Evolutionary conservation across 2,113 vertebrate species (phyloP).

Genomic region (Grus americana): DNA sequence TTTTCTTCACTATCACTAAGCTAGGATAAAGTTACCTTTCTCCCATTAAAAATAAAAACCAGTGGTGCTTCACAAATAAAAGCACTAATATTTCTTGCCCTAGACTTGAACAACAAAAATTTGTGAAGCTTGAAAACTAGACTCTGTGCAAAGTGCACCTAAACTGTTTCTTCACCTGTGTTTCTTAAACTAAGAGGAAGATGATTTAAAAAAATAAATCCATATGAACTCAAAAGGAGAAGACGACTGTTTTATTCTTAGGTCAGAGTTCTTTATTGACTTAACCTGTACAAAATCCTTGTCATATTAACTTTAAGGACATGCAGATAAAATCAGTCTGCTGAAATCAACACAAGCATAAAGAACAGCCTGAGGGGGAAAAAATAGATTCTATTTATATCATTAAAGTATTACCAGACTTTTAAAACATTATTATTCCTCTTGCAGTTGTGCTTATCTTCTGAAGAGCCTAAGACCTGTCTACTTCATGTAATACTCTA

Average conservation of each 20-base stretch:
- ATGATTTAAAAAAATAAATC: background rate
- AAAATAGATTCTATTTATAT: background rate
- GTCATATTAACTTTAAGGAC: background rate
- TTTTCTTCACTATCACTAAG: background rate
- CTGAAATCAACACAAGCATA: background rate
- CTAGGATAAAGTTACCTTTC: background rate
- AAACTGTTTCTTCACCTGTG: background rate
- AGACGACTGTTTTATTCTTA: background rate
- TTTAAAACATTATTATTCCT: background rate
- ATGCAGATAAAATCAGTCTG: background rate
- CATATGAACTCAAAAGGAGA: background rate
- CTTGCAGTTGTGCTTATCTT: background rate
- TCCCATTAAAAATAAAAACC: background rate
- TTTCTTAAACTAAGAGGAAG: background rate
- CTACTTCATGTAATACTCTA: background rate
- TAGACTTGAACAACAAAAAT: background rate
- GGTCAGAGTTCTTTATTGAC: background rate
- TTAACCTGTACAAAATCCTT: background rate
- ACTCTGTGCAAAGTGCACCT: background rate
- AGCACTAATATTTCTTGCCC: background rate
- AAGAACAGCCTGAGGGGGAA: background rate
- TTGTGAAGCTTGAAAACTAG: background rate
- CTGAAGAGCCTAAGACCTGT: background rate
- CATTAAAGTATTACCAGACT: background rate
- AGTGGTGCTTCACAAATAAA: background rate